Evolutionary conservation across 1,140 invertebrate genomes (phyloP).

Genomic region (Oscheius sp.): DNA sequence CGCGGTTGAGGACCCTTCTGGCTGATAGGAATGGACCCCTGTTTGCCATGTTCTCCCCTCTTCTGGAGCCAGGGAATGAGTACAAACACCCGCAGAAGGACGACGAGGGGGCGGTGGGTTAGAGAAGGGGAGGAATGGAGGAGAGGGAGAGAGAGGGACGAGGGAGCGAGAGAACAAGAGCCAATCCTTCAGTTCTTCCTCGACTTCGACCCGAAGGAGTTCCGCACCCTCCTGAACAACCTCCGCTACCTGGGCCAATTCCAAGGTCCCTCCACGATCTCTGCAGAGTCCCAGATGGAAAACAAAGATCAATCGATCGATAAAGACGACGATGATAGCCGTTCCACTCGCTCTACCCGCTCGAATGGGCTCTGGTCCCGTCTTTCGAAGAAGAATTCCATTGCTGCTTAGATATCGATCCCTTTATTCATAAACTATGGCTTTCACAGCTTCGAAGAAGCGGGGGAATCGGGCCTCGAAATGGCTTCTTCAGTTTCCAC

Average conservation of each 20-base stretch:
- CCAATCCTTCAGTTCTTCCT: slow-evolving; percentile 1
- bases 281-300: neutral
- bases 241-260: neutral
- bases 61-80: neutral
- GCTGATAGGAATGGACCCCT: neutral
- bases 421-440: neutral
- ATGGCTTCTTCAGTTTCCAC: neutral
- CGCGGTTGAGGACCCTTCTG: neutral
- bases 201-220: neutral
- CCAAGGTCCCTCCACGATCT: neutral
- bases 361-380: neutral
- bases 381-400: neutral
- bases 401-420: neutral
- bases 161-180: too few relatives aligned
- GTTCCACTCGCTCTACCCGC: neutral
- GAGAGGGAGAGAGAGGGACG: too few relatives aligned
- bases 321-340: neutral
- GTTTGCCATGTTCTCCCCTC: neutral
- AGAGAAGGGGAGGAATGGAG: too few relatives aligned
- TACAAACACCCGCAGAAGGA: neutral
- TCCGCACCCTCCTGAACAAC: neutral
- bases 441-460: neutral
- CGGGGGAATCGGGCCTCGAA: neutral
- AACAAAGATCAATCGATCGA: neutral
- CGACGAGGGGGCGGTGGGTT: neutral